Evolutionary conservation across 1,140 invertebrate species (phyloP), one percentile per base, ranked within the genome.

Genomic region (Episyrphus balteatus): DNA sequence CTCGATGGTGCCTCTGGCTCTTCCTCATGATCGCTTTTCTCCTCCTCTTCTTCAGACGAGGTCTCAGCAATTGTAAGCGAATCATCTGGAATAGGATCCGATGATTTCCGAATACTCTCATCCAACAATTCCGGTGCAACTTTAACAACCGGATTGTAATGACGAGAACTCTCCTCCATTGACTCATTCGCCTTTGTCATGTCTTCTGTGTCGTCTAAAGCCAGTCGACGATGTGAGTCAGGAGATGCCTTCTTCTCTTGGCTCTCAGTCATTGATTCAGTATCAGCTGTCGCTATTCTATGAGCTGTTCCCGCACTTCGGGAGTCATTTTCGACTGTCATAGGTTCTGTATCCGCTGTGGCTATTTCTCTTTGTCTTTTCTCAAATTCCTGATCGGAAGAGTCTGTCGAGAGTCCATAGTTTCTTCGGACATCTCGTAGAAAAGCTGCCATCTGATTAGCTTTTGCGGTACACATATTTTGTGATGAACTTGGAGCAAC

Each of bases 31-130:
- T n/a, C n/a, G n/a, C n/a, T n/a, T n/a, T n/a, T n/a, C n/a, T n/a
- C n/a, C n/a, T n/a, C n/a, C 1, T 58, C 58, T 5, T 21, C 19
- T 14, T 62, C 61, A 42, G 49, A 53, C 39, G 49, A 41, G 0
- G 62, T 62, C 43, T 65, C 62, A 0, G 55, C 57, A 38, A 65
- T 59, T 17, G 51, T 51, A 8, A 61, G 36, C n/a, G 60, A 61
- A 19, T 61, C 56, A 5, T 62, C 52, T 10, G 44, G 44, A 47
- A 18, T 42, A 18, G 7, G 45, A 36, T 52, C 21, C 3, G 21
- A 26, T 3, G 21, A 26, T 26, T 8, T 3, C 3, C 8, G 21
- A 3, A 26, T 8, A 26, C 21, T 26, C 21, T 26, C 21, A 26
- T 26, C 21, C 3, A 26, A 8, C 21, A 26, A 8, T 8, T 26